Evolutionary conservation across 37 sponge, comb jelly and placozoan genomes (phyloP).

Genomic region (Ephydatia muelleri): DNA sequence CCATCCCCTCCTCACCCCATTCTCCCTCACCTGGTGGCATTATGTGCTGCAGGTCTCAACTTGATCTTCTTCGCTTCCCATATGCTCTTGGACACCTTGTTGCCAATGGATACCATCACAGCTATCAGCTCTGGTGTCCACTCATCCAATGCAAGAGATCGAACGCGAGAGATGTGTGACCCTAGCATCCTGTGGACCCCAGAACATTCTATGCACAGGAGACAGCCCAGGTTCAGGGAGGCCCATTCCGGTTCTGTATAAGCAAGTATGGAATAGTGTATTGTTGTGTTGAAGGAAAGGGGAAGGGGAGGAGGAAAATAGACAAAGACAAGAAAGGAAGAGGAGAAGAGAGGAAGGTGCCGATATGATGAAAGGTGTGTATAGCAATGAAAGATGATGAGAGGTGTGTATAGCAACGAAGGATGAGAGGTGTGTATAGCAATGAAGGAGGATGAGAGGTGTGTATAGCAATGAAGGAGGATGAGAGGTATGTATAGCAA

Average conservation of each 20-base stretch:
- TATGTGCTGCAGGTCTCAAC: conserved; percentile 34
- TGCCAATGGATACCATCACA: conserved; percentile 78
- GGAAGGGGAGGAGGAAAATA: too few species aligned
- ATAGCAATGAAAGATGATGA: too few species aligned
- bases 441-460: too few species aligned
- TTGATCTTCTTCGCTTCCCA: conserved; percentile 66
- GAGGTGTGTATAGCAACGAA: too few species aligned
- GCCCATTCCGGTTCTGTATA: conserved; percentile 97
- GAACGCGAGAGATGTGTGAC: conserved; percentile 82
- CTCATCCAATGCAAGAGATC: conserved; percentile 83
- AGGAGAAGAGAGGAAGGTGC: neutral
- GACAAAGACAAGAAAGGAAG: neutral
- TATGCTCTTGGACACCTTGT: conserved; percentile 52
- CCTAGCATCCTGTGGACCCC: conserved; percentile 93
- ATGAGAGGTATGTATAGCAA: too few species aligned
- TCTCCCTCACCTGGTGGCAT: conserved; percentile 27
- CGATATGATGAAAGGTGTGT: too few species aligned
- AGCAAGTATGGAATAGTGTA: neutral
- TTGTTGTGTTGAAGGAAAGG: too few species aligned
- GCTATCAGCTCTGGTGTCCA: conserved; percentile 84
- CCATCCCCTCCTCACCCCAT: too few species aligned
- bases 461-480: too few species aligned
- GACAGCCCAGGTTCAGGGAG: conserved; percentile 83
- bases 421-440: too few species aligned
- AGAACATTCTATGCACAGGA: conserved; percentile 92